Evolutionary conservation across 2,113 vertebrate genomes (phyloP).

Genomic region (Callithrix jacchus): DNA sequence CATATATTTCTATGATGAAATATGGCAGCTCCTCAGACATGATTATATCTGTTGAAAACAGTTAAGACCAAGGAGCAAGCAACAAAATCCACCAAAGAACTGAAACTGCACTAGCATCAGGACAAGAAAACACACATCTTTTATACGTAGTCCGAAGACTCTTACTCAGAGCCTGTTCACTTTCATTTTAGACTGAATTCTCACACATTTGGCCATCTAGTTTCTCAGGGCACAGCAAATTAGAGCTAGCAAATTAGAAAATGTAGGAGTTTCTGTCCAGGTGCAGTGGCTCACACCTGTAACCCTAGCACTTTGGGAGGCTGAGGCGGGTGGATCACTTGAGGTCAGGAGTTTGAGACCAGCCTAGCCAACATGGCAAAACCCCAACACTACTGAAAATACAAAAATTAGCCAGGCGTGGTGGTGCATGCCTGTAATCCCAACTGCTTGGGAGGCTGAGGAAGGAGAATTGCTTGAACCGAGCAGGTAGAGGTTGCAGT

Average conservation of each 20-base stretch:
- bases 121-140: background rate
- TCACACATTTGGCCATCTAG: background rate
- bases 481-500: too few species aligned
- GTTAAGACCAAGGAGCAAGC: background rate
- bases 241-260: background rate
- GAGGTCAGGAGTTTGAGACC: too few species aligned
- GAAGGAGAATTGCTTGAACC: too few species aligned
- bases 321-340: too few species aligned
- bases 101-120: background rate
- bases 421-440: too few species aligned
- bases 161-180: background rate
- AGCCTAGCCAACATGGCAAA: too few species aligned
- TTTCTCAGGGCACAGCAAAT: conserved; percentile 5
- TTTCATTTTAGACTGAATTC: background rate
- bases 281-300: too few species aligned
- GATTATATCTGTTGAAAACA: background rate
- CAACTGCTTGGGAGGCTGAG: too few species aligned
- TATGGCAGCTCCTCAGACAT: background rate
- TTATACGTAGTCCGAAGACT: background rate
- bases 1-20: background rate
- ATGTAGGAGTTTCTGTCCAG: background rate
- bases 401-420: too few species aligned
- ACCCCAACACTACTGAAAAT: too few species aligned
- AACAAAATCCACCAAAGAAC: background rate
- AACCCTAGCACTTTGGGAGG: too few species aligned